A percentile compares a stretch with the other conserved stretches of the same genome.
Conservation (phyloP, 2,888 invertebrate genomes). For the Philhelius pedissequus region DNA sequence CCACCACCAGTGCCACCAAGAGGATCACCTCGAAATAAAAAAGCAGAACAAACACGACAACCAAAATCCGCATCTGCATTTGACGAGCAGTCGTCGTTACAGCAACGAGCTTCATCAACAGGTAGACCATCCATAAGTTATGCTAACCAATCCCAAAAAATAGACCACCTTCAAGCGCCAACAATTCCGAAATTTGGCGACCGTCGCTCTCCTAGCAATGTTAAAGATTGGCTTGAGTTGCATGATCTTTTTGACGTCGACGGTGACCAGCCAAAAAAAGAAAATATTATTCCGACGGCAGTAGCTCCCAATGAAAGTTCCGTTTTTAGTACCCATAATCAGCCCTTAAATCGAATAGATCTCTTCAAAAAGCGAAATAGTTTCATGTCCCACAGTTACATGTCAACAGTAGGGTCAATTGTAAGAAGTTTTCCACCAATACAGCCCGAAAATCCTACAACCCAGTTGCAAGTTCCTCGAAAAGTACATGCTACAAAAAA, state of each 20-base stretch:
- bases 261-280: conserved; percentile 20
- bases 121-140: conserved; percentile 57
- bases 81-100: conserved; percentile 74
- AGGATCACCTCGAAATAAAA: conserved; percentile 84
- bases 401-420: conserved; percentile 76
- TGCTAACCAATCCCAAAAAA: conserved; percentile 56
- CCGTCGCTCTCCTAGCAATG: conserved; percentile 77
- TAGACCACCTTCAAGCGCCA: conserved; percentile 70
- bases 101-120: conserved; percentile 64
- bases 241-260: conserved; percentile 74
- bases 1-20: conserved; percentile 94
- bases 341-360: conserved; percentile 27
- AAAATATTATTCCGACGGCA: conserved; percentile 9
- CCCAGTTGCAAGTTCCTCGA: conserved; percentile 8
- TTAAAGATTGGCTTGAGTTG: conserved; percentile 78
- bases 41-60: conserved; percentile 69
- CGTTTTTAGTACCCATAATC: conserved; percentile 6
- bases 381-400: conserved; percentile 75
- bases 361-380: conserved; percentile 75
- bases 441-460: conserved; percentile 35
- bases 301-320: conserved; percentile 34
- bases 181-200: conserved; percentile 76
- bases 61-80: conserved; percentile 52
- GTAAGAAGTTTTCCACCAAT: conserved; percentile 76
- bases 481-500: conserved; percentile 58